Percentiles rank a stretch among this genome's conserved stretches.
phyloP scores from a whole-genome alignment of 2,113 vertebrate species.

The Nyctibius bracteatus region DNA sequence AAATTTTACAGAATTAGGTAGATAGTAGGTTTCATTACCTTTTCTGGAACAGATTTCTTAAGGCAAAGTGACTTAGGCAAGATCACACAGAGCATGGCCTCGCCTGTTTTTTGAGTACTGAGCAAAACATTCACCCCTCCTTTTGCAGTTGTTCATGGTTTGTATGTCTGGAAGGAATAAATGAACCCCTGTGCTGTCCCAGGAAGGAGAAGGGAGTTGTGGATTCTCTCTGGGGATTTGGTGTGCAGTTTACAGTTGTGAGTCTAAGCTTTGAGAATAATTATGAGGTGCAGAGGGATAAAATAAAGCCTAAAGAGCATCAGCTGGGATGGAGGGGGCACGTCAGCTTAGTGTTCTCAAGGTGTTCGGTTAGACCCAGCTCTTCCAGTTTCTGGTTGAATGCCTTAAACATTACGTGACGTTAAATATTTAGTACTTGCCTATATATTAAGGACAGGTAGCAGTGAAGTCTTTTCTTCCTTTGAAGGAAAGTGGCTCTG shows the following conservation, averaged over 20 bases:
- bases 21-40: background rate
- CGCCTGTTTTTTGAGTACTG: background rate
- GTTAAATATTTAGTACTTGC: background rate
- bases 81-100: background rate
- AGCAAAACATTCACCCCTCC: background rate
- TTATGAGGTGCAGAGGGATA: background rate
- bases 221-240: background rate
- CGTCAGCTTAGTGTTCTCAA: background rate
- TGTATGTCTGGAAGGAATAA: background rate
- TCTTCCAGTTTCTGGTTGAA: background rate
- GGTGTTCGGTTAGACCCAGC: background rate
- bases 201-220: background rate
- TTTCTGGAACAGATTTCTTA: background rate
- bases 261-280: background rate
- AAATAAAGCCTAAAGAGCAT: background rate
- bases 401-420: background rate
- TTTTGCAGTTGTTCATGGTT: too few species aligned
- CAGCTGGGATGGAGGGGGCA: background rate
- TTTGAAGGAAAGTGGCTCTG: background rate
- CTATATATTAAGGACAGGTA: background rate
- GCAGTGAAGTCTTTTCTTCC: background rate
- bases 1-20: background rate
- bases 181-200: background rate
- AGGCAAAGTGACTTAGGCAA: background rate
- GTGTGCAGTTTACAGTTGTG: background rate